Conservation (phyloP, 1,140 invertebrate species). For the Protaetia brevitarsis region DNA sequence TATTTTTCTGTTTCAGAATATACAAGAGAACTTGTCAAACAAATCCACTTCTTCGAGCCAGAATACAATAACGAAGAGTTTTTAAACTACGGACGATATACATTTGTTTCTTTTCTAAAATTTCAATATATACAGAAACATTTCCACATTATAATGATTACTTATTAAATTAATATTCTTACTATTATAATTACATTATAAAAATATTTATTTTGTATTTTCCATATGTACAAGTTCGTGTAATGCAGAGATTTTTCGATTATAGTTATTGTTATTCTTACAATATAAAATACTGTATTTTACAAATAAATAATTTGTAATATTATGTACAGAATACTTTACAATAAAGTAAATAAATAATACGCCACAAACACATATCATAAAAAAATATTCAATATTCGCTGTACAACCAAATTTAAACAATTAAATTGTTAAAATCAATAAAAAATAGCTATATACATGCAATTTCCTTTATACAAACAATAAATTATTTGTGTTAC, state of each 20-base stretch:
- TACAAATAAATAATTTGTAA: conserved; percentile 20
- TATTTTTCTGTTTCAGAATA: conserved; percentile 33
- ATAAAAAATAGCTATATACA: background rate
- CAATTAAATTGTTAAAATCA: background rate
- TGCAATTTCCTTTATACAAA: conserved; percentile 30
- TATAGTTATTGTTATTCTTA: conserved; percentile 2
- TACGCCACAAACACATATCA: background rate
- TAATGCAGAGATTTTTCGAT: conserved; percentile 9
- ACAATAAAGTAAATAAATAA: conserved; percentile 17
- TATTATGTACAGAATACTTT: conserved; percentile 22
- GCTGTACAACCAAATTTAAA: conserved; percentile 10
- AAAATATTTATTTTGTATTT: conserved; percentile 21
- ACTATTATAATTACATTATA: background rate
- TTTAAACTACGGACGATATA: conserved; percentile 31
- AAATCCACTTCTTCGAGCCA: conserved; percentile 43
- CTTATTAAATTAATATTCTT: background rate
- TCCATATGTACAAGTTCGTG: conserved; percentile 18
- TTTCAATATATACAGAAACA: conserved; percentile 10
- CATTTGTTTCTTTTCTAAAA: conserved; percentile 8
- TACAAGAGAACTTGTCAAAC: conserved; percentile 36
- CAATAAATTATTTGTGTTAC: conserved; percentile 35
- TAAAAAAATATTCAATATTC: background rate
- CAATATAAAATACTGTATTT: conserved; percentile 16
- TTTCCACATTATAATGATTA: conserved; percentile 11
- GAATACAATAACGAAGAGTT: conserved; percentile 47